Conservation (phyloP, 2,888 invertebrate species). For the Melieria picta region DNA sequence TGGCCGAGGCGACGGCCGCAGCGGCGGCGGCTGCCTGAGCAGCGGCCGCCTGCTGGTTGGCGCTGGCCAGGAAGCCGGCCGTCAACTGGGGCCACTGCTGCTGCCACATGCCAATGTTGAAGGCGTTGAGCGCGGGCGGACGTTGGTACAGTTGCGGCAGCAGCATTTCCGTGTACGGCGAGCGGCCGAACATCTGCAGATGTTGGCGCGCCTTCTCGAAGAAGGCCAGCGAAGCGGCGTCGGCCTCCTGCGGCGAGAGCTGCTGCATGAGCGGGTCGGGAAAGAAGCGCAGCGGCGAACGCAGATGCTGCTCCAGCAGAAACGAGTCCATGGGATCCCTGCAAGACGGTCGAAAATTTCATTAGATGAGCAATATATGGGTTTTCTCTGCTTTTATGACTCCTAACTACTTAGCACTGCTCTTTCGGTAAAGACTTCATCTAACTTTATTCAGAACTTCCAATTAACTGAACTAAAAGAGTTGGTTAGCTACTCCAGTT, state of each 20-base stretch:
- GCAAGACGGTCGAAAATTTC: slow-evolving; percentile 24
- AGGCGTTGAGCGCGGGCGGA: slow-evolving; percentile 61
- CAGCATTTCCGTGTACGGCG: slow-evolving; percentile 66
- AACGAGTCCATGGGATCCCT: slow-evolving; percentile 67
- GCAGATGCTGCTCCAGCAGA: slow-evolving; percentile 64
- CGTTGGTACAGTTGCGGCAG: slow-evolving; percentile 67
- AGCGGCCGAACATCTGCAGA: slow-evolving; percentile 66
- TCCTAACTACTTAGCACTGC: too few species aligned
- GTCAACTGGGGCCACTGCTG: slow-evolving; percentile 67
- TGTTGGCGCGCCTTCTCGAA: slow-evolving; percentile 66
- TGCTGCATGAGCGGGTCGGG: slow-evolving; percentile 66
- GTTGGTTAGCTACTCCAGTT: neutral
- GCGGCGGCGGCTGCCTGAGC: slow-evolving; percentile 57
- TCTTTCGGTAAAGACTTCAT: too few species aligned
- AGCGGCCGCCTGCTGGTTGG: slow-evolving; percentile 62
- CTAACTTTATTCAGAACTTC: too few species aligned
- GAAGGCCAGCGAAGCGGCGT: slow-evolving; percentile 64
- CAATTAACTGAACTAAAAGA: too few species aligned
- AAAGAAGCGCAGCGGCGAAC: slow-evolving; percentile 64
- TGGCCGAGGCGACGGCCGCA: slow-evolving; percentile 47
- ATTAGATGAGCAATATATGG: neutral
- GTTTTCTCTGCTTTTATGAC: neutral
- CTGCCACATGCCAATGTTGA: slow-evolving; percentile 67
- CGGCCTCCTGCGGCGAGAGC: slow-evolving; percentile 64
- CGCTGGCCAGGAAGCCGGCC: slow-evolving; percentile 65